phyloP scores from a whole-genome alignment of 2,113 vertebrate genomes.

The Gnathonemus longibarbis region DNA sequence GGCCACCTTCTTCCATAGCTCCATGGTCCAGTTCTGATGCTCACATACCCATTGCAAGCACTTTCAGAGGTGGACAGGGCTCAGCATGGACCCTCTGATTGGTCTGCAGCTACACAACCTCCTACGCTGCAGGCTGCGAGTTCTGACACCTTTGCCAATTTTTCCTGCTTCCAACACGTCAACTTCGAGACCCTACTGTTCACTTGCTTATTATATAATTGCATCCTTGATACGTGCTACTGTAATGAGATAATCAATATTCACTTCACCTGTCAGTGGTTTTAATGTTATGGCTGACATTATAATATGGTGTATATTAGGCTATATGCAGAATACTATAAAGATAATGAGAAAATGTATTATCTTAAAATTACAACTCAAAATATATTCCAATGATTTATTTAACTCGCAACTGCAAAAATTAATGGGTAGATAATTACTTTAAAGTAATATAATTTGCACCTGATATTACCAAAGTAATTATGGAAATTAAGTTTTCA shows the following conservation, averaged over 20 bases:
- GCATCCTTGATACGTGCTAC: not conserved
- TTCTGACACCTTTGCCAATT: not conserved
- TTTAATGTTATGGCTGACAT: not conserved
- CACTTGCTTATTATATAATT: not conserved
- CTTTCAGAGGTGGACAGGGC: not conserved
- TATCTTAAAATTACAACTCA: not conserved
- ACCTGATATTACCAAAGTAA: not conserved
- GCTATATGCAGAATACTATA: not conserved
- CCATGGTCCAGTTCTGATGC: not conserved
- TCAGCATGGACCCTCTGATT: not conserved
- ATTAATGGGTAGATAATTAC: constrained; percentile 6
- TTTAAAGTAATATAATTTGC: constrained; percentile 1
- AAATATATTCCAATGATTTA: not conserved
- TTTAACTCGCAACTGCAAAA: not conserved
- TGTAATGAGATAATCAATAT: not conserved
- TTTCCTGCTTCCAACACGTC: not conserved
- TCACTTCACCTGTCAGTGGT: not conserved
- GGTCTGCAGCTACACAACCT: not conserved
- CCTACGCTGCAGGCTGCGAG: not conserved
- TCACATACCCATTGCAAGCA: not conserved
- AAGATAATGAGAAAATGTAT: not conserved
- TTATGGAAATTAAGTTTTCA: not conserved
- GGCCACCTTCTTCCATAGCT: not conserved
- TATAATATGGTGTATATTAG: not conserved
- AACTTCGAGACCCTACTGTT: not conserved